A percentile compares a stretch with the other conserved stretches of the same genome.
phyloP scores from a whole-genome alignment of 2,797 vertebrate species.

The Neostethus bicornis region DNA sequence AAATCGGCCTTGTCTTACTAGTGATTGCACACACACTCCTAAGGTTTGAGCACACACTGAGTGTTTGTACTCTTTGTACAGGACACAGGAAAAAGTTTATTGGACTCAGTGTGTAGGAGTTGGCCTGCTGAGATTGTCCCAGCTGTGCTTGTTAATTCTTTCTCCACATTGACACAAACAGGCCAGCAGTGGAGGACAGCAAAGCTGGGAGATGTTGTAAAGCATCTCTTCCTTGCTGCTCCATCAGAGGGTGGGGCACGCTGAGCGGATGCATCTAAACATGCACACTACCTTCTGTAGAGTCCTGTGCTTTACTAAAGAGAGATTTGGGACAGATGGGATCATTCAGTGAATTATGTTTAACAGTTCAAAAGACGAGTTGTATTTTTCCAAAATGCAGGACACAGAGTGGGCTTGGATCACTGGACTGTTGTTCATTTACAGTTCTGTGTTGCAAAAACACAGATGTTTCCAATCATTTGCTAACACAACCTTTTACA shows the following conservation, averaged over 20 bases:
- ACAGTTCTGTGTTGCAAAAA: constrained; percentile 35
- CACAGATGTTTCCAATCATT: constrained; percentile 70
- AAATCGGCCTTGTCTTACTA: constrained; percentile 1
- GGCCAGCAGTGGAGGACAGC: constrained; percentile 35
- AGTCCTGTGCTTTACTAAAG: constrained; percentile 12
- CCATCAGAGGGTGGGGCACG: constrained; percentile 48
- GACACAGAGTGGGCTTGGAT: constrained; percentile 34
- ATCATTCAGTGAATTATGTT: constrained; percentile 11
- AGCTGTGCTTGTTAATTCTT: constrained; percentile 69
- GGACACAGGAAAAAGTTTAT: constrained; percentile 36
- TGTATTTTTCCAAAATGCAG: constrained; percentile 33
- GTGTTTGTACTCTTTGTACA: constrained; percentile 27
- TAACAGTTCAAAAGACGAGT: constrained; percentile 13
- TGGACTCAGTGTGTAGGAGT: constrained; percentile 44
- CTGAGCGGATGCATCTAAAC: constrained; percentile 21
- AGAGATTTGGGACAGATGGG: constrained; percentile 16
- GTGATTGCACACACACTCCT: neutral
- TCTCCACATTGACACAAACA: constrained; percentile 50
- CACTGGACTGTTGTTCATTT: constrained; percentile 44
- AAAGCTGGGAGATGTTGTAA: constrained; percentile 37
- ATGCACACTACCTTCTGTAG: constrained; percentile 1
- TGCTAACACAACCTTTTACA: constrained; percentile 56
- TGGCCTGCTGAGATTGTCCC: constrained; percentile 45
- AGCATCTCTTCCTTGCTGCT: constrained; percentile 36
- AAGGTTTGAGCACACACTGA: neutral